A percentile compares a stretch with the other conserved stretches of the same genome.
Conservation (phyloP, 2,113 vertebrate species). For the Panthera leo region DNA sequence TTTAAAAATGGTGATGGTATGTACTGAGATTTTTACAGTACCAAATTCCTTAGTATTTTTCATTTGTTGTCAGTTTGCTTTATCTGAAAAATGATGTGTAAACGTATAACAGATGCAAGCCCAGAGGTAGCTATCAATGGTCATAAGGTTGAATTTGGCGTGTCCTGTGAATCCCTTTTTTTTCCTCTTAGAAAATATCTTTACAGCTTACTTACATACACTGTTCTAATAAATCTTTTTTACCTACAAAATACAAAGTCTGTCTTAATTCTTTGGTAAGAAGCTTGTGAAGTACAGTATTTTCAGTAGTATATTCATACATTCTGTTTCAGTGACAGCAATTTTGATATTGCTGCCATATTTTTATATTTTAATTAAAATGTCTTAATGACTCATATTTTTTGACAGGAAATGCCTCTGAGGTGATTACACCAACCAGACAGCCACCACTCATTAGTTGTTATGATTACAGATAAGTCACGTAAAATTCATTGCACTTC, state of each 20-base stretch:
- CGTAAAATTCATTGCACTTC: not conserved
- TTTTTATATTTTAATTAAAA: not conserved
- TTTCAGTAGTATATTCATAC: not conserved
- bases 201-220: not conserved
- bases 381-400: not conserved
- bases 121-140: not conserved
- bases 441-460: not conserved
- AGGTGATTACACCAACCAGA: not conserved
- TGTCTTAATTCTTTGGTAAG: conserved; percentile 19
- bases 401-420: not conserved
- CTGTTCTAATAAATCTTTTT: not conserved
- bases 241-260: not conserved
- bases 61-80: conserved; percentile 33
- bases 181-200: not conserved
- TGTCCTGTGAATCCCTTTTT: not conserved
- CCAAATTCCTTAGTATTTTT: not conserved
- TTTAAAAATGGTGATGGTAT: conserved; percentile 99
- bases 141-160: not conserved
- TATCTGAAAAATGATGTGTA: not conserved
- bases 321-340: conserved; percentile 15
- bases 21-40: conserved; percentile 52
- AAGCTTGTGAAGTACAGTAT: conserved; percentile 29
- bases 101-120: not conserved
- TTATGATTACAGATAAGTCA: not conserved
- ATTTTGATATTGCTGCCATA: not conserved